Percentiles rank a stretch among this genome's conserved stretches.
Conservation (phyloP, 2,888 invertebrate genomes). For the Caenorhabditis wallacei region DNA sequence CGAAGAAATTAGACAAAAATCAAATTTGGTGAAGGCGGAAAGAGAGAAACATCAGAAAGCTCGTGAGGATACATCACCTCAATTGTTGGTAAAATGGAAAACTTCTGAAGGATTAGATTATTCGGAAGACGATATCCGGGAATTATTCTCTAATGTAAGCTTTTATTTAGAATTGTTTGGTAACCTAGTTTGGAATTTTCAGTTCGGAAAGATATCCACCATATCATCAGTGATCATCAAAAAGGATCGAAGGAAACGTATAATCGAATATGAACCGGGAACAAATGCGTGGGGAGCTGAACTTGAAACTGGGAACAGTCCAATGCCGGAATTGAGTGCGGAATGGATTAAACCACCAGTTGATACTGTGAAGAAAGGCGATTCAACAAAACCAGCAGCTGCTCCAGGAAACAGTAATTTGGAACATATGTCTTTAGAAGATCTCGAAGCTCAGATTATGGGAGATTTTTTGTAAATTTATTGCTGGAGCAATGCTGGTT, state of each 20-base stretch:
- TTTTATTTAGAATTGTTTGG: background rate
- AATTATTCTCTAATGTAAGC: slow-evolving; percentile 45
- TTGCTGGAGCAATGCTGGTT: no score
- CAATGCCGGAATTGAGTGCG: slow-evolving; percentile 41
- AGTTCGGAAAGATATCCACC: slow-evolving; percentile 53
- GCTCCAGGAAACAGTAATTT: slow-evolving; percentile 34
- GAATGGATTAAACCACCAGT: slow-evolving; percentile 60
- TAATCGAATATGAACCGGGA: slow-evolving; percentile 59
- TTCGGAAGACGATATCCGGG: slow-evolving; percentile 35
- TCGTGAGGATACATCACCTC: slow-evolving; percentile 16
- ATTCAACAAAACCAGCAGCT: background rate
- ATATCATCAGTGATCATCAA: slow-evolving; percentile 44
- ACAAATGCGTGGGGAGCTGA: slow-evolving; percentile 67
- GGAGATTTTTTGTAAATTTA: slow-evolving; percentile 4
- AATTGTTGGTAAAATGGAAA: slow-evolving; percentile 61
- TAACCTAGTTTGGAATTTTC: no score
- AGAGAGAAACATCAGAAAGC: slow-evolving; percentile 33
- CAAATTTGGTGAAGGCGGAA: slow-evolving; percentile 30
- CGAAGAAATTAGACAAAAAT: slow-evolving; percentile 64
- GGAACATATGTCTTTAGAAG: slow-evolving; percentile 59
- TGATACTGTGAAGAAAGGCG: slow-evolving; percentile 5
- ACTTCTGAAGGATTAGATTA: slow-evolving; percentile 39
- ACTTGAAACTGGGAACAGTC: slow-evolving; percentile 49
- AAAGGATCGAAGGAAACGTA: slow-evolving; percentile 46
- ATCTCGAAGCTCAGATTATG: slow-evolving; percentile 63